phyloP scores from a whole-genome alignment of 1,140 invertebrate genomes.

The Drosophila takahashii region DNA sequence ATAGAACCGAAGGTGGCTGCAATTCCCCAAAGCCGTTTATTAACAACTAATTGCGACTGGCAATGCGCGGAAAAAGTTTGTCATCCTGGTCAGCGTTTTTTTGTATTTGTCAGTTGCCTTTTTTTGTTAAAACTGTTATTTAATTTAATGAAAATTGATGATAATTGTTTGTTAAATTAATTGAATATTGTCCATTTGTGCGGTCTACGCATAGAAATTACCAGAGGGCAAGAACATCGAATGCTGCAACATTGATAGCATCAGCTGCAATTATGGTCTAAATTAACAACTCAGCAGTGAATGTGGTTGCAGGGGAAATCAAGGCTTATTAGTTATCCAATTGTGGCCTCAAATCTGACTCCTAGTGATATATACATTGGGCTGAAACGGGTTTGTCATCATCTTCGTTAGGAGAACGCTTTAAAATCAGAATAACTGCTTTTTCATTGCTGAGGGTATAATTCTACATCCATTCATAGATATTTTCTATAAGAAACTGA shows the following conservation, averaged over 20 bases:
- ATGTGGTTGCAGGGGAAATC: conserved; percentile 21
- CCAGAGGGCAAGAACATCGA: conserved; percentile 18
- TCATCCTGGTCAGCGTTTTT: conserved; percentile 18
- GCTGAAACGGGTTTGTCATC: no score
- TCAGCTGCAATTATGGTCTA: conserved; percentile 40
- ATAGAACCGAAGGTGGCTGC: conserved; percentile 18
- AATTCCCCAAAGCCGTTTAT: conserved; percentile 39
- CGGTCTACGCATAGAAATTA: conserved; percentile 41
- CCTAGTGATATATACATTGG: neutral
- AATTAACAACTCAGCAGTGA: conserved; percentile 28
- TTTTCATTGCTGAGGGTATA: no score
- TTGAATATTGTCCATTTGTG: conserved; percentile 57
- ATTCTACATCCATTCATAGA: no score
- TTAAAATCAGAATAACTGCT: no score
- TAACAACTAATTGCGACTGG: conserved; percentile 54
- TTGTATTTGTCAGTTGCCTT: conserved; percentile 11
- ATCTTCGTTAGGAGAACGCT: no score
- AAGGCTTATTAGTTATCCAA: conserved; percentile 35
- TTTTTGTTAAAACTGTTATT: conserved; percentile 45
- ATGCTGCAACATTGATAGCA: conserved; percentile 31
- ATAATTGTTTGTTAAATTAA: conserved; percentile 61
- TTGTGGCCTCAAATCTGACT: conserved; percentile 10
- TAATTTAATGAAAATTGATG: conserved; percentile 74
- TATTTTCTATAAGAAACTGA: no score
- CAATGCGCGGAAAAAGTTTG: conserved; percentile 28